Conservation (phyloP, 2,888 invertebrate genomes). For the Tachina lurida region DNA sequence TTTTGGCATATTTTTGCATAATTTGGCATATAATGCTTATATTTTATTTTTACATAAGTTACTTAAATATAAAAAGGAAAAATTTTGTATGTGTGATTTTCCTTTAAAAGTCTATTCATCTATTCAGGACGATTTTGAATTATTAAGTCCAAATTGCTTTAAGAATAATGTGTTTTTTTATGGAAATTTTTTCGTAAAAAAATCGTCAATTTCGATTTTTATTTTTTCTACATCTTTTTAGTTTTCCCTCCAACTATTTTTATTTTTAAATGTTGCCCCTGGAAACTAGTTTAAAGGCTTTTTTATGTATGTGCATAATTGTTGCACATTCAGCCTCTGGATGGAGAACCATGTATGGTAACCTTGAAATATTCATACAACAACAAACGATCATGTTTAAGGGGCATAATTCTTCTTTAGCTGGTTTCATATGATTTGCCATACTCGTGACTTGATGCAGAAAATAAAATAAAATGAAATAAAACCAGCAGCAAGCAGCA, state of each 20-base stretch:
- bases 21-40: too few relatives aligned
- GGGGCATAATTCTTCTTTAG: slow-evolving; percentile 66
- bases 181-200: too few relatives aligned
- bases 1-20: too few relatives aligned
- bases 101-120: too few relatives aligned
- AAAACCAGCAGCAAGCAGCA: slow-evolving; percentile 16
- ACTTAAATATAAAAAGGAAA: too few relatives aligned
- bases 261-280: slow-evolving; percentile 48
- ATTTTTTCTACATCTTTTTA: neutral
- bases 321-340: neutral
- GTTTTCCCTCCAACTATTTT: neutral
- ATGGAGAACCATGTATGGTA: slow-evolving; percentile 60
- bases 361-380: slow-evolving; percentile 60
- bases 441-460: slow-evolving; percentile 66
- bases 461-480: slow-evolving; percentile 27
- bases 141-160: too few relatives aligned
- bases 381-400: slow-evolving; percentile 56
- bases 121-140: too few relatives aligned
- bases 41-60: too few relatives aligned
- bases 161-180: too few relatives aligned
- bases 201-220: too few relatives aligned
- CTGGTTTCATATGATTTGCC: slow-evolving; percentile 69
- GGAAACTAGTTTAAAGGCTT: slow-evolving; percentile 68
- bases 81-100: too few relatives aligned
- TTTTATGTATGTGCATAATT: slow-evolving; percentile 23